Evolutionary conservation across 64 coral and sea anemone genomes (phyloP), one percentile per base, ranked within the genome.

Genomic region (Cladopsammia gracilis): DNA sequence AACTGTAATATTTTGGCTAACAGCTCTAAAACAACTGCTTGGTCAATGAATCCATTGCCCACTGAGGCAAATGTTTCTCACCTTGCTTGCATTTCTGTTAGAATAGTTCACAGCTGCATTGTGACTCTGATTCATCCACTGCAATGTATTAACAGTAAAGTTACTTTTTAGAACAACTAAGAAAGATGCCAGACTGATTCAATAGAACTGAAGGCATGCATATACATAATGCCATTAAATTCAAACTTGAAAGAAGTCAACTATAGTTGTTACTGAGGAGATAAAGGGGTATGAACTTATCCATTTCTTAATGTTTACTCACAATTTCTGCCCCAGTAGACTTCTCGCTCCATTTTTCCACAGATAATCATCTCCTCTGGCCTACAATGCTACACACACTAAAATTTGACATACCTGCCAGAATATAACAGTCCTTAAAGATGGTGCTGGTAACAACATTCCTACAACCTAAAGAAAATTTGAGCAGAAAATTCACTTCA

Each of bases 71-170:
- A 56, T 56, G 7, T 56, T 56, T 1, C 4, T 76, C 25, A 98
- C 94, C 76, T 98, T 93, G 34, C 90, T 96, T 73, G 97, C 94
- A 94, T 98, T 96, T 82, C 94, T 95, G 47, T 98, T 96, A 13
- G 97, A 98, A 58, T 96, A 98, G 65, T 96, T 98, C 1, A 98
- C 94, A 76, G 93, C 90, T 53, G 97, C 97, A 93, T 98, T 98
- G 71, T 98, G 97, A 58, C 97, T 98, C 59, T 98, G 97, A 51
- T 98, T 98, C 77, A 98, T 56, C 97, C 97, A 98, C 97, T 98
- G 69, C 6, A 88, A 75, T 24, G 77, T 26, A 3, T 26, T 78
- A 62, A 52, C 3, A 25, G 42, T 62, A 51, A 77, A 65, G 71
- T 76, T 1, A 10, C 69, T 10, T 7, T 44, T 25, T 72, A 25